A percentile compares a stretch with the other conserved stretches of the same genome.
phyloP scores from a whole-genome alignment of 2,888 invertebrate genomes.

The Drosophila macrothrix region DNA sequence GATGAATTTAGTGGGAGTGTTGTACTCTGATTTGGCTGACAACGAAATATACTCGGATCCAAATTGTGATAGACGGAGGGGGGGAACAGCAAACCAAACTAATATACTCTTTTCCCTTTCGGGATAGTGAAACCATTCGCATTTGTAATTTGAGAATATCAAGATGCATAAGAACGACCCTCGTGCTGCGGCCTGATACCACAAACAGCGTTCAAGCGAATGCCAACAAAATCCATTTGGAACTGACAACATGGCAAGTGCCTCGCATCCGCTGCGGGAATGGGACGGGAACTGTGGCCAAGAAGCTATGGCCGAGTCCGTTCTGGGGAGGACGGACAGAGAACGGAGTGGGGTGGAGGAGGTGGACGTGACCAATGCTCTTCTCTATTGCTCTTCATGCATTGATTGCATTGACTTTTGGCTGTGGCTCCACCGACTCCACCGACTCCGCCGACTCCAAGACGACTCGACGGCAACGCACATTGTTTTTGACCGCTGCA shows the following conservation, averaged over 20 bases:
- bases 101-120: not conserved
- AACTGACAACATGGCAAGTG: constrained; percentile 54
- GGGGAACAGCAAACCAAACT: not conserved
- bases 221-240: constrained; percentile 47
- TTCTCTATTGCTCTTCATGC: constrained; percentile 42
- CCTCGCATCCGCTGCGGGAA: constrained; percentile 30
- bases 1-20: not conserved
- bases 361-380: constrained; percentile 47
- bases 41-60: not conserved
- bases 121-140: constrained; percentile 3
- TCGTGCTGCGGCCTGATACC: constrained; percentile 28
- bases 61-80: not conserved
- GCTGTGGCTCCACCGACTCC: constrained; percentile 36
- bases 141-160: constrained; percentile 1
- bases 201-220: constrained; percentile 29
- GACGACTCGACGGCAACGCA: constrained; percentile 20
- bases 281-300: constrained; percentile 14
- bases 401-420: constrained; percentile 64
- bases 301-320: constrained; percentile 15
- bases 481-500: constrained; percentile 54
- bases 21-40: not conserved
- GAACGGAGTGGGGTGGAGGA: not conserved
- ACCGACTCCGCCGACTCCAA: constrained; percentile 1
- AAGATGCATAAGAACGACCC: constrained; percentile 12
- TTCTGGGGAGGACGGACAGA: not conserved